A percentile compares a stretch with the other conserved stretches of the same genome.
phyloP scores from a whole-genome alignment of 2,113 vertebrate species.

The Rhea americana region DNA sequence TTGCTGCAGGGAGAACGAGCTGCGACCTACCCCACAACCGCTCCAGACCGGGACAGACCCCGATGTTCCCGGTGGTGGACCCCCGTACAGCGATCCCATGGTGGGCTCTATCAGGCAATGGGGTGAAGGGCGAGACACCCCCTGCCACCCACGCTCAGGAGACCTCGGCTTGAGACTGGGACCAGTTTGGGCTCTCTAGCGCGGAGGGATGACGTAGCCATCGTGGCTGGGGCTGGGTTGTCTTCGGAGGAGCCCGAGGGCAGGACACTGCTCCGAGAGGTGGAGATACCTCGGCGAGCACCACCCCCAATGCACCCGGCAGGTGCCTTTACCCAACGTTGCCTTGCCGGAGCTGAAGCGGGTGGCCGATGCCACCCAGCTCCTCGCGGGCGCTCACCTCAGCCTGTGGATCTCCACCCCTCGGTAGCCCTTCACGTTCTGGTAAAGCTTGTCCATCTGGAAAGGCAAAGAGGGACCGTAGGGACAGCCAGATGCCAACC shows the following conservation, averaged over 20 bases:
- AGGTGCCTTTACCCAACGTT: neutral
- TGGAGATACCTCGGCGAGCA: neutral
- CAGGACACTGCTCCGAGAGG: too few species aligned
- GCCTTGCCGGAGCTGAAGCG: neutral
- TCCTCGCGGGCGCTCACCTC: neutral
- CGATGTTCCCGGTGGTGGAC: too few species aligned
- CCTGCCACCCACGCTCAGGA: too few species aligned
- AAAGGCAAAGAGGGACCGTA: neutral
- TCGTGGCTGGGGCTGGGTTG: too few species aligned
- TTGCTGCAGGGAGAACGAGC: neutral
- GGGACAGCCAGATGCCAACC: rapidly evolving
- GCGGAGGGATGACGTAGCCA: too few species aligned
- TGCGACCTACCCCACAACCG: too few species aligned
- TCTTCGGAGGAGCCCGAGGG: neutral
- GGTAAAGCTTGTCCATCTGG: neutral
- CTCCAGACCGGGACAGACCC: too few species aligned
- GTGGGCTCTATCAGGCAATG: too few species aligned
- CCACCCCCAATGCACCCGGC: neutral
- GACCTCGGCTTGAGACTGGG: neutral
- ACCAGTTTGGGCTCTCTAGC: neutral
- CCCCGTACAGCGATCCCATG: too few species aligned
- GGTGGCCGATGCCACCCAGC: neutral
- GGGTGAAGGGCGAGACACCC: too few species aligned
- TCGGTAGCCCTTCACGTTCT: neutral
- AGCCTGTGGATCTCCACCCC: neutral